Evolutionary conservation across 2,113 vertebrate species (phyloP).

Genomic region (Ariopsis seemanni): DNA sequence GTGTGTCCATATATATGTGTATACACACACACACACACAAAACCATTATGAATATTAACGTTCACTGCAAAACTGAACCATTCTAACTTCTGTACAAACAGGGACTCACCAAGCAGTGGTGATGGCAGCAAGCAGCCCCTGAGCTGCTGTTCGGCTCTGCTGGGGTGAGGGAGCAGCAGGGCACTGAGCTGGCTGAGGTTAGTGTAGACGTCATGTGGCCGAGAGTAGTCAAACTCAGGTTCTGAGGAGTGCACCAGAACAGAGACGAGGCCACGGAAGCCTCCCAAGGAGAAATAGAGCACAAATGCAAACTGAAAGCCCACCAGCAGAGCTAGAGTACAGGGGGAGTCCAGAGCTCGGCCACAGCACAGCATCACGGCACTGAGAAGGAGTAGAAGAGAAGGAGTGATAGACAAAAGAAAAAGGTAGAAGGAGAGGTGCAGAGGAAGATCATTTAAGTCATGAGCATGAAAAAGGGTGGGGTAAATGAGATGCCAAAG

Average conservation of each 20-base stretch:
- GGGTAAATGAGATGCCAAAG: neutral
- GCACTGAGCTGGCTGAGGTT: conserved; percentile 83
- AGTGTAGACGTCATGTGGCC: conserved; percentile 88
- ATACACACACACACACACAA: neutral
- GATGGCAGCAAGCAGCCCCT: conserved; percentile 83
- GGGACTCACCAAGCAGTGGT: conserved; percentile 78
- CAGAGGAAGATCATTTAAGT: neutral
- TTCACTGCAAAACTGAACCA: no score
- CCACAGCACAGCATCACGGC: conserved; percentile 69
- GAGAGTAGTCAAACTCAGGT: conserved; percentile 86
- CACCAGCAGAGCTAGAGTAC: conserved; percentile 86
- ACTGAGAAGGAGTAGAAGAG: neutral
- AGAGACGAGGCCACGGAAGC: conserved; percentile 86
- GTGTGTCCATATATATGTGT: no score
- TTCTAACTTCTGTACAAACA: neutral
- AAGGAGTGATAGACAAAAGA: neutral
- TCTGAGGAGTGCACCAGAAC: conserved; percentile 81
- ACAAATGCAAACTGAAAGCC: conserved; percentile 95
- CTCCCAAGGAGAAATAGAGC: conserved; percentile 90
- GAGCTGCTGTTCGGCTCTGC: conserved; percentile 61
- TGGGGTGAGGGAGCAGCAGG: conserved; percentile 66
- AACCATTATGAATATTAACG: no score
- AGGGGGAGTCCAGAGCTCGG: conserved; percentile 79
- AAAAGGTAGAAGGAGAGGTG: neutral
- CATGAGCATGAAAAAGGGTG: conserved; percentile 33